Evolutionary conservation across 2,888 invertebrate species (phyloP).

Genomic region (Amphipoea lucens): DNA sequence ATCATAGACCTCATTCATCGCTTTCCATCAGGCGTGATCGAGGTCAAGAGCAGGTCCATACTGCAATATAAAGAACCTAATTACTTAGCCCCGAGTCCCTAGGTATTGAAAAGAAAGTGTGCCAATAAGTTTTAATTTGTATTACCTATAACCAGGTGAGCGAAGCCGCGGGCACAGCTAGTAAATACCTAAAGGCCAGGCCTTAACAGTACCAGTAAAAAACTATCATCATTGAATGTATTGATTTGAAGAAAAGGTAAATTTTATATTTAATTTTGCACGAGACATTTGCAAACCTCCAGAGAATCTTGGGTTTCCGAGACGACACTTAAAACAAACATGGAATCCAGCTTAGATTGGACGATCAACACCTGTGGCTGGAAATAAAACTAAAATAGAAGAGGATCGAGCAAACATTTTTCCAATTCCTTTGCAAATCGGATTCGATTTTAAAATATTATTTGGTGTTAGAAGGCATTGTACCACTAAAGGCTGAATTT

Average conservation of each 20-base stretch:
- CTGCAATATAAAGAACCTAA: too few relatives aligned
- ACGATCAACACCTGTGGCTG: constrained; percentile 43
- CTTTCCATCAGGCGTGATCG: too few relatives aligned
- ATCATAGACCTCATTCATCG: too few relatives aligned
- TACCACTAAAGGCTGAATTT: too few relatives aligned
- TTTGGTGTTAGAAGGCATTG: too few relatives aligned
- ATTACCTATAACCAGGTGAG: too few relatives aligned
- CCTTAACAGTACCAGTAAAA: too few relatives aligned
- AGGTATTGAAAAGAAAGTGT: too few relatives aligned
- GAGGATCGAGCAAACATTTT: constrained; percentile 9
- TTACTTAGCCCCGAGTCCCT: too few relatives aligned
- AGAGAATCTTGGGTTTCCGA: constrained; percentile 15
- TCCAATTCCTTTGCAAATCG: constrained; percentile 2
- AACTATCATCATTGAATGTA: neutral
- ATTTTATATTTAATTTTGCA: neutral
- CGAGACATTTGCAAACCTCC: constrained; percentile 6
- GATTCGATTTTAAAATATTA: constrained; percentile 17
- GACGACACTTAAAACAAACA: constrained; percentile 23
- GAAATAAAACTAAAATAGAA: constrained; percentile 21
- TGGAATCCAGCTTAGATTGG: constrained; percentile 18
- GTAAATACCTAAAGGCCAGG: neutral
- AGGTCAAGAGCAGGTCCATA: too few relatives aligned
- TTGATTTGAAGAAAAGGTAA: neutral
- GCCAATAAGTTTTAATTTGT: too few relatives aligned
- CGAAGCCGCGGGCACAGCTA: too few relatives aligned